Conservation (phyloP, 2,113 vertebrate genomes). For the Stegastes partitus region DNA sequence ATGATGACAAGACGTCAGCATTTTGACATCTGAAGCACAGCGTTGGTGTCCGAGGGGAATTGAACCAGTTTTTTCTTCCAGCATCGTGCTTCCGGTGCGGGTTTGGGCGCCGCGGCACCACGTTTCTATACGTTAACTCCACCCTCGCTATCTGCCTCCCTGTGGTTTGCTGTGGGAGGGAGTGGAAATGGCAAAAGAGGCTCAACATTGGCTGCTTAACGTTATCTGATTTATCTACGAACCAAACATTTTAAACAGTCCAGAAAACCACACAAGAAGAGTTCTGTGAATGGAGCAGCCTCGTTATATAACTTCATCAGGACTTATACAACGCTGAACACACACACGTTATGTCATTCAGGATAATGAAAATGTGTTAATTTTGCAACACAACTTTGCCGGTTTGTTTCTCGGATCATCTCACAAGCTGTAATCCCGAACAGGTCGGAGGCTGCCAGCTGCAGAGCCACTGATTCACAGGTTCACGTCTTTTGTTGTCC, state of each 20-base stretch:
- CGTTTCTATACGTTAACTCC: constrained; percentile 52
- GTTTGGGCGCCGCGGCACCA: not conserved
- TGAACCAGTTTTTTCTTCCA: not conserved
- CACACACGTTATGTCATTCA: not conserved
- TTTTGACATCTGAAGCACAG: too few relatives aligned
- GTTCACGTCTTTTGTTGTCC: not conserved
- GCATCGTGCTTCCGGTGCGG: not conserved
- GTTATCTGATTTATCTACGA: constrained; percentile 15
- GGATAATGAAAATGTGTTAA: not conserved
- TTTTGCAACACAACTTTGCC: not conserved
- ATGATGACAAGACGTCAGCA: too few relatives aligned
- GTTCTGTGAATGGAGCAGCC: too few relatives aligned
- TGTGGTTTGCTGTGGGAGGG: constrained; percentile 18
- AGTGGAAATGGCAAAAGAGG: constrained; percentile 34
- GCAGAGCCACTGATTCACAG: constrained; percentile 6
- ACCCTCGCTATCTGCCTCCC: constrained; percentile 70
- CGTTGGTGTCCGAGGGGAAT: not conserved
- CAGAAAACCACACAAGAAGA: too few relatives aligned
- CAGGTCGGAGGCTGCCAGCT: not conserved
- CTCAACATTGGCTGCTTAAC: not conserved
- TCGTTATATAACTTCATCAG: not conserved
- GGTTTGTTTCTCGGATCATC: constrained; percentile 1
- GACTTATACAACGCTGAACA: not conserved
- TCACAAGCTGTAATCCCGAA: not conserved
- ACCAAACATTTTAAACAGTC: too few relatives aligned